A percentile compares a stretch with the other conserved stretches of the same genome.
These are phyloP conservation scores for Tribolium madens DNA, from an alignment of 1,140 invertebrate genomes.

Conservation along the genomic window DNA sequence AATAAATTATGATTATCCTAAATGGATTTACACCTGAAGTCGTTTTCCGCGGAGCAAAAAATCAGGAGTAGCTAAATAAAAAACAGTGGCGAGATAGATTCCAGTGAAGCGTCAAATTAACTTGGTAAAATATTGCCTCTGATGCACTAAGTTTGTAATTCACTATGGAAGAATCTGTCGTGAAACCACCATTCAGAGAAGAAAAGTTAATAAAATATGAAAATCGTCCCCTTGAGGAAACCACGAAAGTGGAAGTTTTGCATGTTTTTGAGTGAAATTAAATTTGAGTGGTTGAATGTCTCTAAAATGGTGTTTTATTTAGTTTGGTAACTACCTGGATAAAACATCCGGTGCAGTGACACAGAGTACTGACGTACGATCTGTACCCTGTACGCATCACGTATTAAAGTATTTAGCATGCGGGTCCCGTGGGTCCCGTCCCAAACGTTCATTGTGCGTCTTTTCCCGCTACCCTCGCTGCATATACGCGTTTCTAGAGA, in stretches of 20 bases:
- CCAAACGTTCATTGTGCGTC: constrained; percentile 53
- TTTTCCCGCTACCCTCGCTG: constrained; percentile 46
- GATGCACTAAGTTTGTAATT: constrained; percentile 51
- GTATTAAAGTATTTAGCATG: constrained; percentile 52
- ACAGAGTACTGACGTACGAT: constrained; percentile 38
- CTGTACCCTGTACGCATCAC: constrained; percentile 44
- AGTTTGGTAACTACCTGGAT: constrained; percentile 7
- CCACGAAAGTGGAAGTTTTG: constrained; percentile 39
- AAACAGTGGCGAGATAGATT: constrained; percentile 52
- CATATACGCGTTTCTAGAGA: constrained; percentile 43
- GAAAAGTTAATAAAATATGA: constrained; percentile 51
- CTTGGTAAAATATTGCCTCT: constrained; percentile 57
- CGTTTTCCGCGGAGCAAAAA: constrained; percentile 12
- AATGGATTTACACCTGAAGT: constrained; percentile 22
- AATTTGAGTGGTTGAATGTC: too few species aligned
- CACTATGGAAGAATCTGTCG: constrained; percentile 43
- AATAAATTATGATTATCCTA: background rate
- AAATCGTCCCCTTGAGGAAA: constrained; percentile 46
- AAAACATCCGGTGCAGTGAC: constrained; percentile 45
- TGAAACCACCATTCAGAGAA: constrained; percentile 39
- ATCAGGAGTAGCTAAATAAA: constrained; percentile 36
- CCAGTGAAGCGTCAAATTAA: constrained; percentile 59
- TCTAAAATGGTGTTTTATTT: background rate
- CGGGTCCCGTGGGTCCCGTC: constrained; percentile 47
- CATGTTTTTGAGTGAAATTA: constrained; percentile 14